Evolutionary conservation across 2,113 vertebrate genomes (phyloP).

Genomic region (Probosciger aterrimus): DNA sequence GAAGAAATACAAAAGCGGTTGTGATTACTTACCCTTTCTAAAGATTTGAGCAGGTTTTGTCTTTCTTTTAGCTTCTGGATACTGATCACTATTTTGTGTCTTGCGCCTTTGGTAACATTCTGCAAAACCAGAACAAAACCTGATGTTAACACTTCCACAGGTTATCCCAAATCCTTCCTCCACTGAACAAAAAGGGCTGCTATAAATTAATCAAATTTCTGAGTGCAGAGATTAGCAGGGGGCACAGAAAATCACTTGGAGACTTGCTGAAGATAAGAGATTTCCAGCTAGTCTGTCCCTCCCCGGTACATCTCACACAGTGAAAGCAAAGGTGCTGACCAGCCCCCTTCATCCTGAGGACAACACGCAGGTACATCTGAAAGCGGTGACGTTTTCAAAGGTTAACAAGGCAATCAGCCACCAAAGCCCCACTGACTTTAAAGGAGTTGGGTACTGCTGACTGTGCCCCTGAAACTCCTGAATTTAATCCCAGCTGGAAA

Average conservation of each 20-base stretch:
- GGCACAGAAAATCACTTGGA: background rate
- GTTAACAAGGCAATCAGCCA: background rate
- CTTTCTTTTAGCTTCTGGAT: constrained; percentile 97
- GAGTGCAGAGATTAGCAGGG: background rate
- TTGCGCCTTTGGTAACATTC: constrained; percentile 98
- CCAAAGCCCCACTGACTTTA: background rate
- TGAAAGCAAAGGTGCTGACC: background rate
- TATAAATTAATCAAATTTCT: background rate
- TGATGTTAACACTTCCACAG: background rate
- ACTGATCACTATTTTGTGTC: constrained; percentile 99
- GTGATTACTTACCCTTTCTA: constrained; percentile 90
- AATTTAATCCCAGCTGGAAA: background rate
- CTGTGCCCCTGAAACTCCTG: background rate
- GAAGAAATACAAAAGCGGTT: background rate
- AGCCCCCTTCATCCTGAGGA: background rate
- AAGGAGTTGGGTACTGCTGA: background rate
- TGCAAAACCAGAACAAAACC: constrained; percentile 60
- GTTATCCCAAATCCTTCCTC: background rate
- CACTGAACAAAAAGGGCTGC: background rate
- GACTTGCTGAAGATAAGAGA: background rate
- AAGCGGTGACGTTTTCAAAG: background rate
- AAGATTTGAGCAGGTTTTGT: constrained; percentile 90
- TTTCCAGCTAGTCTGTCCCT: background rate
- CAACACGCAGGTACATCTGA: background rate
- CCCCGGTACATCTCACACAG: background rate